Conservation (phyloP, 2,113 vertebrate species). For the Rhabdomys dilectus region DNA sequence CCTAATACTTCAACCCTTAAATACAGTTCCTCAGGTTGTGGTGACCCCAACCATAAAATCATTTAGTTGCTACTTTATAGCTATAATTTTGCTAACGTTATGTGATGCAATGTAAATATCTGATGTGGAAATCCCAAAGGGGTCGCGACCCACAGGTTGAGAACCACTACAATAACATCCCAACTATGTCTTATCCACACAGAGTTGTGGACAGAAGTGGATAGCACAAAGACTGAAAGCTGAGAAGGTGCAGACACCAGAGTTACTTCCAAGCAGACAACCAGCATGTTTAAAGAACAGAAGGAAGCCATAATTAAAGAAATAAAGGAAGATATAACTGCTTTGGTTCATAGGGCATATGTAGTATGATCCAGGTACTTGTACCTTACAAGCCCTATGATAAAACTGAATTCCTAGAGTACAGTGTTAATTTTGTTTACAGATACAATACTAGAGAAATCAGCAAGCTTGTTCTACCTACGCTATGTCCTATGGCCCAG, state of each 20-base stretch:
- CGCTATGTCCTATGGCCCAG: neutral
- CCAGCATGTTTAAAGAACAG: too few species aligned
- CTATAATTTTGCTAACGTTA: neutral
- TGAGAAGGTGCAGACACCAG: neutral
- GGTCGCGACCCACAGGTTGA: fast-evolving
- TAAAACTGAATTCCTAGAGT: neutral
- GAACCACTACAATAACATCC: neutral
- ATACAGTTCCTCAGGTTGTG: neutral
- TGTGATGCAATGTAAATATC: neutral
- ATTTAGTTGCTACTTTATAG: neutral
- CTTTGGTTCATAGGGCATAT: neutral
- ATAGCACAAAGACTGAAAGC: neutral
- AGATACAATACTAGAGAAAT: neutral
- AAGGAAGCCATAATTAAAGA: neutral
- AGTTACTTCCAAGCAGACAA: neutral
- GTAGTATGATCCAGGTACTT: neutral
- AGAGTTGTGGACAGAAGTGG: neutral
- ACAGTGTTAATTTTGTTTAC: neutral
- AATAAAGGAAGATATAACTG: neutral
- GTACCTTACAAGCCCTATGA: neutral
- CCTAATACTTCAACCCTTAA: neutral
- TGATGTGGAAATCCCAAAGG: neutral
- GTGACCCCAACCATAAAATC: neutral
- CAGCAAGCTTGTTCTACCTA: neutral
- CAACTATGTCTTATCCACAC: neutral